These are phyloP conservation scores for Tetragonisca angustula DNA, from an alignment of 2,888 invertebrate genomes.

Conservation along the genomic window DNA sequence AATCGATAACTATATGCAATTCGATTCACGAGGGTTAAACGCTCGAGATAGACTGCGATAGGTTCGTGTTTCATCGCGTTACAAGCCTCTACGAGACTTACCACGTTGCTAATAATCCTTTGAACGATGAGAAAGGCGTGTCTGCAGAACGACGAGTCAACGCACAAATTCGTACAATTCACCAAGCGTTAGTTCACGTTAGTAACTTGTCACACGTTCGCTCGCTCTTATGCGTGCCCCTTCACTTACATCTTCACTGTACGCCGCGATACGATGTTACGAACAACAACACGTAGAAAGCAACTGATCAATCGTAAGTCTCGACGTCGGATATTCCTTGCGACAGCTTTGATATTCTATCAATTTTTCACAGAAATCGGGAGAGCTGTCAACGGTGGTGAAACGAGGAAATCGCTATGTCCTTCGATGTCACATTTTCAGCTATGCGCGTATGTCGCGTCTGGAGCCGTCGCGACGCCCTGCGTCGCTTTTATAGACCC, in stretches of 20 bases:
- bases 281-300: neutral
- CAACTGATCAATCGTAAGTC: neutral
- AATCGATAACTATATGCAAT: neutral
- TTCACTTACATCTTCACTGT: slow-evolving; percentile 4
- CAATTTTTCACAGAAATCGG: slow-evolving; percentile 2
- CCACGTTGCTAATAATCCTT: slow-evolving; percentile 49
- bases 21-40: neutral
- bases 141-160: neutral
- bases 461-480: slow-evolving; percentile 80
- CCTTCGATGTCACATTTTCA: slow-evolving; percentile 75
- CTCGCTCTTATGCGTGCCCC: neutral
- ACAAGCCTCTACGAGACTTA: slow-evolving; percentile 1
- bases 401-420: slow-evolving; percentile 1
- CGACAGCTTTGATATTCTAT: neutral
- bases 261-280: neutral
- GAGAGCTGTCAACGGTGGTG: slow-evolving; percentile 9
- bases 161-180: slow-evolving; percentile 4
- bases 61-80: neutral
- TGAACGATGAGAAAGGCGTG: slow-evolving; percentile 6
- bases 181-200: slow-evolving; percentile 4
- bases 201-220: neutral
- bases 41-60: neutral
- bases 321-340: neutral
- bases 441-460: slow-evolving; percentile 78
- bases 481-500: slow-evolving; percentile 78